Evolutionary conservation across 2,888 invertebrate genomes (phyloP).

Genomic region (Acanthosepion lycidas): DNA sequence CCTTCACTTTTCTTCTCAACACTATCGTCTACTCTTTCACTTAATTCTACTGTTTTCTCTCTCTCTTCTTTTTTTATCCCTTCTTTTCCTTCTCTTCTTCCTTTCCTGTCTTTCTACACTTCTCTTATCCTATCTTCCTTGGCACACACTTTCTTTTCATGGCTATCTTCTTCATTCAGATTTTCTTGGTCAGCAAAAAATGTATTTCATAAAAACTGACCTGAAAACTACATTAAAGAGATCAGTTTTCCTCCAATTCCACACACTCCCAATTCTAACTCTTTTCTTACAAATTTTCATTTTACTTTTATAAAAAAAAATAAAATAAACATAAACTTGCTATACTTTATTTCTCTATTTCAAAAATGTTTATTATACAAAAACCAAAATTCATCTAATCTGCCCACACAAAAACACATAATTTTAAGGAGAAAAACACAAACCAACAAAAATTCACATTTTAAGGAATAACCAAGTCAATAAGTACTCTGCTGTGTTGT

Average conservation of each 20-base stretch:
- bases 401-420: no score
- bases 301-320: not conserved
- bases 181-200: not conserved
- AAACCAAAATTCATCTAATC: no score
- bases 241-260: not conserved
- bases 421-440: no score
- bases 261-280: no score
- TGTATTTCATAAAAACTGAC: not conserved
- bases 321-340: no score
- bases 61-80: not conserved
- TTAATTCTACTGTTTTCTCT: slow-evolving; percentile 25
- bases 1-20: no score
- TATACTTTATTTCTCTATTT: no score
- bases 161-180: not conserved
- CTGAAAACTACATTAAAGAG: not conserved
- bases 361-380: no score
- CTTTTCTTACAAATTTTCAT: not conserved
- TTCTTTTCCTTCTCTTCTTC: not conserved
- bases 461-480: no score
- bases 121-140: no score
- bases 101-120: not conserved
- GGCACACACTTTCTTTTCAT: not conserved
- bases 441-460: no score
- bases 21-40: not conserved
- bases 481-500: no score